phyloP scores from a whole-genome alignment of 2,113 vertebrate genomes.

The Arvicanthis niloticus region DNA sequence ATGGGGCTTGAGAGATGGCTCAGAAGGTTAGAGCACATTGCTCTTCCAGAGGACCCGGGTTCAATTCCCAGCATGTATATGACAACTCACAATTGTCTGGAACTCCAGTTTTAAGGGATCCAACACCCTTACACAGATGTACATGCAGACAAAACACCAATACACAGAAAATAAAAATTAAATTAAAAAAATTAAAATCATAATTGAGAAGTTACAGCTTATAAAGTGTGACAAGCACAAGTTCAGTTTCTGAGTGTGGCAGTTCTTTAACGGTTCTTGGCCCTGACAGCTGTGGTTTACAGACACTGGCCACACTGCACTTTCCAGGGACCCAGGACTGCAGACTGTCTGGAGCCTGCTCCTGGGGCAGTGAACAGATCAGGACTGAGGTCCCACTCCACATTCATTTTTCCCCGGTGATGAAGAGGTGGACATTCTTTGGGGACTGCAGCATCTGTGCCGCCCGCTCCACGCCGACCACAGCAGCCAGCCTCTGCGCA shows the following conservation, averaged over 20 bases:
- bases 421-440: slow-evolving; percentile 95
- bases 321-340: not conserved
- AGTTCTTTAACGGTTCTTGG: not conserved
- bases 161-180: not conserved
- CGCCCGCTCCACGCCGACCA: slow-evolving; percentile 93
- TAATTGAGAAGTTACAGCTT: slow-evolving; percentile 1
- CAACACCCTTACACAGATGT: not conserved
- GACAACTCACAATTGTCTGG: not conserved
- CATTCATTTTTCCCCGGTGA: slow-evolving; percentile 92
- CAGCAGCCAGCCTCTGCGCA: slow-evolving; percentile 91
- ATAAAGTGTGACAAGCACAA: not conserved
- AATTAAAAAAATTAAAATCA: not conserved
- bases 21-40: not conserved
- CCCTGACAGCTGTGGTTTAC: not conserved
- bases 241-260: not conserved
- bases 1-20: not conserved
- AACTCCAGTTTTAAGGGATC: not conserved
- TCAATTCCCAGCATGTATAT: not conserved
- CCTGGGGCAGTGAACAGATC: not conserved
- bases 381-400: too few relatives aligned
- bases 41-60: not conserved
- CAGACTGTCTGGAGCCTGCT: too few relatives aligned
- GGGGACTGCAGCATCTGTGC: slow-evolving; percentile 96
- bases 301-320: not conserved
- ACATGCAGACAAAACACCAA: not conserved